Evolutionary conservation across 2,113 vertebrate genomes (phyloP).

Genomic region (Centropristis striata): DNA sequence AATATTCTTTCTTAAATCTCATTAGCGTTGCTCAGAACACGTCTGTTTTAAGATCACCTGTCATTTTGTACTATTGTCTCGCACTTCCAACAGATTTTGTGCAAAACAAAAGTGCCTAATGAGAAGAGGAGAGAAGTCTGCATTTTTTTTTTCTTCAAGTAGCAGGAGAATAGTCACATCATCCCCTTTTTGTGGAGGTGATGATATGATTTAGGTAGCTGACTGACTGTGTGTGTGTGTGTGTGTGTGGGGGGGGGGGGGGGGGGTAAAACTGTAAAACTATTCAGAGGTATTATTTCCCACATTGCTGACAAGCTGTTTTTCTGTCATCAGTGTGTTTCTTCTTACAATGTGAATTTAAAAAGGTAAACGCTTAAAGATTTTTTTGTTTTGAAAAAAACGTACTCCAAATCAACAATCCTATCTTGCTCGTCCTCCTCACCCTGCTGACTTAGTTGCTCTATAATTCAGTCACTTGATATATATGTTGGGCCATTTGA

Average conservation of each 20-base stretch:
- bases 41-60: conserved; percentile 23
- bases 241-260: no score
- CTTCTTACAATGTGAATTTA: not conserved
- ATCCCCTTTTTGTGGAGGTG: not conserved
- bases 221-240: conserved; percentile 10
- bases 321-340: conserved; percentile 11
- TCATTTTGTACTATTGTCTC: not conserved
- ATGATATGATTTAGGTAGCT: not conserved
- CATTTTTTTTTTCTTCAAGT: not conserved
- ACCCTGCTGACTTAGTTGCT: not conserved
- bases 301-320: not conserved
- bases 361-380: not conserved
- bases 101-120: not conserved
- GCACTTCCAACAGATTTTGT: not conserved
- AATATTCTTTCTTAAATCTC: conserved; percentile 14
- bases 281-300: conserved; percentile 18
- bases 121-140: not conserved
- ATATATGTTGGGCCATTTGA: not conserved
- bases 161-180: not conserved
- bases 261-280: no score
- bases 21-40: conserved; percentile 28
- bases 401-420: no score
- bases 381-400: no score
- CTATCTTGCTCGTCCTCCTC: not conserved
- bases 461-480: not conserved